phyloP scores from a whole-genome alignment of 2,113 vertebrate genomes.

The Colaptes auratus region DNA sequence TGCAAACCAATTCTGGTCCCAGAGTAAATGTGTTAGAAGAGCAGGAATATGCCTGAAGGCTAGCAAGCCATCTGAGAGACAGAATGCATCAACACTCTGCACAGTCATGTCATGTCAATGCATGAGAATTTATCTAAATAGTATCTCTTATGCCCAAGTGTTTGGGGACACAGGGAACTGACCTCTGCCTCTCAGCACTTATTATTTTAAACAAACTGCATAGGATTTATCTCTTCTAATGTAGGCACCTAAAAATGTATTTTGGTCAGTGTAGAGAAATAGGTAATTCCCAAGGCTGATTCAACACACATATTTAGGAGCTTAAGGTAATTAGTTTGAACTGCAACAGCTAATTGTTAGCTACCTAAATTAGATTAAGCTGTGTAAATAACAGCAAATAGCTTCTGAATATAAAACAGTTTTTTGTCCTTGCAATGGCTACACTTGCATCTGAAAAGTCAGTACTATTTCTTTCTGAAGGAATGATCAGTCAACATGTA shows the following conservation, averaged over 20 bases:
- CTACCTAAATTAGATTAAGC: slow-evolving; percentile 39
- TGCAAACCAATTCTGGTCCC: neutral
- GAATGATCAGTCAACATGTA: neutral
- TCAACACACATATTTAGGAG: neutral
- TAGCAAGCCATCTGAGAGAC: neutral
- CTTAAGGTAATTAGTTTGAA: slow-evolving; percentile 39
- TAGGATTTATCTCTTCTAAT: neutral
- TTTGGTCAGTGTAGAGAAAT: neutral
- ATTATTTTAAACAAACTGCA: neutral
- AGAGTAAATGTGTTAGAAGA: neutral
- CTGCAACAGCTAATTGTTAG: neutral
- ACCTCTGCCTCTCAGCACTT: neutral
- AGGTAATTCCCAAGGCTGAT: neutral
- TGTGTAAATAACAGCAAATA: neutral
- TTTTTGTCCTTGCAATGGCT: neutral
- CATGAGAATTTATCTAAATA: neutral
- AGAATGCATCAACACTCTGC: neutral
- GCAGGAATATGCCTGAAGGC: neutral
- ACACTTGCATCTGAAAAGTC: slow-evolving; percentile 2
- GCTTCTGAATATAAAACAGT: slow-evolving; percentile 25
- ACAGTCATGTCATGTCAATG: neutral
- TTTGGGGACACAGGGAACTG: neutral
- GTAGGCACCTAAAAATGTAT: neutral
- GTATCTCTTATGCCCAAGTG: neutral
- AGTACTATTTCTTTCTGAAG: neutral